Conservation (phyloP, 2,113 vertebrate genomes). For the Halichoeres trimaculatus region DNA sequence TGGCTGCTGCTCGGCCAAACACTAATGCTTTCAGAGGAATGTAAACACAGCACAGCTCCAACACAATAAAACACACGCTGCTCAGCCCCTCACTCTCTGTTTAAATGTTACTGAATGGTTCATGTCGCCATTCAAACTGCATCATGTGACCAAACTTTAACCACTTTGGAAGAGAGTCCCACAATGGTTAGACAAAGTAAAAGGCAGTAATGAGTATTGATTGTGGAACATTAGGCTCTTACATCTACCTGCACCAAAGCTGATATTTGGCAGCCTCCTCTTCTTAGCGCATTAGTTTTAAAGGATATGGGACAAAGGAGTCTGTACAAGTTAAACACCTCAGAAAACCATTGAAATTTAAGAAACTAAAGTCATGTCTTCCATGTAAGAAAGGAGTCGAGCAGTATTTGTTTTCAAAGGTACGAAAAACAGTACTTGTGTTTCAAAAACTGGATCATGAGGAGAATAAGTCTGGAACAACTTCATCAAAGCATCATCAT, state of each 20-base stretch:
- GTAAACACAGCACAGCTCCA: constrained; percentile 3
- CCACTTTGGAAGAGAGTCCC: background rate
- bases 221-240: background rate
- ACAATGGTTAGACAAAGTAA: too few species aligned
- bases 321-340: too few species aligned
- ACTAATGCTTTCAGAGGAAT: background rate
- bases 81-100: background rate
- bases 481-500: background rate
- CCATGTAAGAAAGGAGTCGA: too few species aligned
- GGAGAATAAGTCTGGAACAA: too few species aligned
- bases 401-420: too few species aligned
- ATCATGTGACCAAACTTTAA: background rate
- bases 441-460: too few species aligned
- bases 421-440: too few species aligned
- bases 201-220: too few species aligned
- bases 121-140: background rate
- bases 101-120: background rate
- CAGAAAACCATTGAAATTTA: too few species aligned
- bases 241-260: background rate
- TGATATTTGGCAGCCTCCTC: background rate
- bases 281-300: background rate
- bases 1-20: background rate
- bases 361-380: too few species aligned
- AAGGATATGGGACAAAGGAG: background rate
- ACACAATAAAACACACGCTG: constrained; percentile 8